These are phyloP conservation scores for Trichonephila clavata DNA, from an alignment of 1,140 invertebrate genomes.

Conservation along the genomic window DNA sequence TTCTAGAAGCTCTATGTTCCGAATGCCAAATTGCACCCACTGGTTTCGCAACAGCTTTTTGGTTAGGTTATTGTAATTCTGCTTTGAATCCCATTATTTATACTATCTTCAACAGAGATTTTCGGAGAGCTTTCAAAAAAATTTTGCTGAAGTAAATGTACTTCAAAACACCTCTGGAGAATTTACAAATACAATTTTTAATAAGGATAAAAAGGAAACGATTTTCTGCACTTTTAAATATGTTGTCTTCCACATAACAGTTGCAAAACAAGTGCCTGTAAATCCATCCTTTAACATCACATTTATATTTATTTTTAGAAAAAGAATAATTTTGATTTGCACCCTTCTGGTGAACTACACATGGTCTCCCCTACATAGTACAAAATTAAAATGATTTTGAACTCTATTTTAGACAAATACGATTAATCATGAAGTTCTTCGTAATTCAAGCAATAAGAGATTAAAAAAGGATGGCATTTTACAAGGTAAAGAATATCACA, in stretches of 20 bases:
- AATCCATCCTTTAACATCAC: conserved; percentile 59
- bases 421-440: no score
- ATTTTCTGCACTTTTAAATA: conserved; percentile 69
- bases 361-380: background rate
- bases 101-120: conserved; percentile 99
- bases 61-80: conserved; percentile 99
- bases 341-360: background rate
- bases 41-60: conserved; percentile 97
- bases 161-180: background rate
- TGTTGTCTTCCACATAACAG: conserved; percentile 73
- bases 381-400: conserved; percentile 1
- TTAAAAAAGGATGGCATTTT: no score
- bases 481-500: no score
- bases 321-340: background rate
- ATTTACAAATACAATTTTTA: conserved; percentile 45
- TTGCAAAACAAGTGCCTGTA: conserved; percentile 68
- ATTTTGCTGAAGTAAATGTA: conserved; percentile 92
- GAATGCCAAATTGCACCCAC: conserved; percentile 84
- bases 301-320: background rate
- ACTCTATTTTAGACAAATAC: background rate
- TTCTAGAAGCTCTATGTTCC: conserved; percentile 90
- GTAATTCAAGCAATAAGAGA: no score
- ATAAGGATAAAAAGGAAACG: background rate
- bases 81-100: conserved; percentile 99
- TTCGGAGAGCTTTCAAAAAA: conserved; percentile 95